These are phyloP conservation scores for Dermolepida albohirtum DNA, from an alignment of 2,888 invertebrate genomes.

Conservation along the genomic window DNA sequence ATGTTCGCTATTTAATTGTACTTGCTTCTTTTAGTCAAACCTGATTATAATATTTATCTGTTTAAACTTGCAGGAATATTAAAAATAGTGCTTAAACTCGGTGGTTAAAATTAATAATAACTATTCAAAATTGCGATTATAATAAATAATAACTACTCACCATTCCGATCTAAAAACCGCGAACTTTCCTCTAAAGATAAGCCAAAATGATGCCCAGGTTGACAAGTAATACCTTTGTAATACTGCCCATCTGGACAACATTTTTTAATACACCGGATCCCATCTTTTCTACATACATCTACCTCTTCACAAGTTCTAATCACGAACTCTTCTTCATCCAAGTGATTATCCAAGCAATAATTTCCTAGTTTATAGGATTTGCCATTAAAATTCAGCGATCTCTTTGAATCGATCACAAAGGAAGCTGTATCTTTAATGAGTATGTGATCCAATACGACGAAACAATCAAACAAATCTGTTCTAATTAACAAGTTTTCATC, in stretches of 20 bases:
- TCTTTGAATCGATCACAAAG: background rate
- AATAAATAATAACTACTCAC: slow-evolving; percentile 7
- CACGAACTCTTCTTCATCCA: slow-evolving; percentile 4
- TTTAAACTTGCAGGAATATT: no score
- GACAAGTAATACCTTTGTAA: slow-evolving; percentile 17
- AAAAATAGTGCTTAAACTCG: no score
- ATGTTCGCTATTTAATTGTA: no score
- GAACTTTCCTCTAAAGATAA: slow-evolving; percentile 16
- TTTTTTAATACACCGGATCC: slow-evolving; percentile 26
- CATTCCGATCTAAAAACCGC: slow-evolving; percentile 19
- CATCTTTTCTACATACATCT: slow-evolving; percentile 9
- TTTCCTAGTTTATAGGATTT: slow-evolving; percentile 8
- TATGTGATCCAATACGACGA: slow-evolving; percentile 11
- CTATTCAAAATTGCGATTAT: no score
- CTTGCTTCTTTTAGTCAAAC: no score
- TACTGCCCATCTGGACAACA: slow-evolving; percentile 36
- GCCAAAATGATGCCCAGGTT: slow-evolving; percentile 12
- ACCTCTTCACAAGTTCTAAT: slow-evolving; percentile 29
- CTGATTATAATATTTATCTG: no score
- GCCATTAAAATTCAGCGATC: slow-evolving; percentile 4
- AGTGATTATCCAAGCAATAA: slow-evolving; percentile 21
- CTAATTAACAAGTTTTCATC: slow-evolving; percentile 19
- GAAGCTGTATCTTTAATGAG: background rate
- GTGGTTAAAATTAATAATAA: no score
- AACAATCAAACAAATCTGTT: slow-evolving; percentile 20